Base-by-base conservation (phyloP, 37 sponge, comb jelly and placozoan genomes). In the Dysidea cf. avara region DNA sequence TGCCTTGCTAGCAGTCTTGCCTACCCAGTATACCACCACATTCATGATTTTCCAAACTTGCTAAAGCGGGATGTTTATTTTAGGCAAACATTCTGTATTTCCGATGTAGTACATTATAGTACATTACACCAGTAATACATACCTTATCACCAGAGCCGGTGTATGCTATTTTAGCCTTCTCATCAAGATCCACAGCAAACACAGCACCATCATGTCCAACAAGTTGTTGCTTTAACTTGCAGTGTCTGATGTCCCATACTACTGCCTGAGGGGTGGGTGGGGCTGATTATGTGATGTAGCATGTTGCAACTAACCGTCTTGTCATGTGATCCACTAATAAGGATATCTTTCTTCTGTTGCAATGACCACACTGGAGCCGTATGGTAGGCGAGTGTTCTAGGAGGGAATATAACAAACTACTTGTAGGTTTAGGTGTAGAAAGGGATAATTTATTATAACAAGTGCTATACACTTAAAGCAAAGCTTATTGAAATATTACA, bases 101-200 rank as follows among this genome's bases (percentile, higher is more conserved):
- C n/a, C n/a, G n/a, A n/a, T n/a, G n/a, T n/a, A n/a, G n/a, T n/a
- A n/a, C n/a, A n/a, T n/a, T n/a, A n/a, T n/a, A n/a, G n/a, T n/a
- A n/a, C n/a, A 22, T 9, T 43, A 43, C 46, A 43, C 46, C 5
- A 9, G 46, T 43, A 43, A 32, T 13, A 12, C 31, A 43, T 39
- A 86, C 92, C 57, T 83, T 86, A 52, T 86, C 88, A 49, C 87
- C 88, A 53, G 82, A 57, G n/a, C 71, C 92, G 43, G 87, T 84
- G 83, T 71, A 86, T 39, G 80, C 76, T 2, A 56, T 16, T n/a
- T 52, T 29, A 7, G 84, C 52, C 17, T 14, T 36, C 17, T 82
- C 76, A 56, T 86, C 54, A 32, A 91, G 57, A 34, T 86, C 92
- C 17, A 81, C 92, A 20, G 69, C 64, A 61, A 91, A 86, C 55